Evolutionary conservation across 1,140 invertebrate genomes (phyloP).

Genomic region (Agrypnia vestita): DNA sequence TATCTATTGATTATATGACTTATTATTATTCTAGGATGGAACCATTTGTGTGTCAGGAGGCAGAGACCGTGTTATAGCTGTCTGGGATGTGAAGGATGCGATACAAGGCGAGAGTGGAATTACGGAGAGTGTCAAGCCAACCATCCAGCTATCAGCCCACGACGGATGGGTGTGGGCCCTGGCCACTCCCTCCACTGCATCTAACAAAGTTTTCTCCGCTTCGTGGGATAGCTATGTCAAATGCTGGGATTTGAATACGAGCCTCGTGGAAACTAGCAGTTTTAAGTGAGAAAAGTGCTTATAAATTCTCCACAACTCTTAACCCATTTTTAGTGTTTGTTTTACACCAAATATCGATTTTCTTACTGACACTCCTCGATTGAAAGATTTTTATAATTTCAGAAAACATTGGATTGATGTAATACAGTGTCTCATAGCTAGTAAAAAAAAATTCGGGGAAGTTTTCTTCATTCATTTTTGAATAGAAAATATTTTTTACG

Average conservation of each 20-base stretch:
- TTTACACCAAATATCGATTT: no score
- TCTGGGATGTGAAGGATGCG: slow-evolving; percentile 53
- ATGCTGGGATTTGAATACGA: slow-evolving; percentile 67
- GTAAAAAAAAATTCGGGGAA: no score
- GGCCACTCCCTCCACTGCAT: slow-evolving; percentile 63
- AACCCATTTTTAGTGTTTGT: no score
- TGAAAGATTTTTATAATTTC: no score
- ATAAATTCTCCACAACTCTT: neutral
- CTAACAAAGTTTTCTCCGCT: slow-evolving; percentile 66
- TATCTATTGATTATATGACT: neutral
- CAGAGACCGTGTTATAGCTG: slow-evolving; percentile 63
- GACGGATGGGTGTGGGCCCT: slow-evolving; percentile 71
- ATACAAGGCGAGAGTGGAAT: slow-evolving; percentile 1
- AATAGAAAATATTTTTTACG: no score
- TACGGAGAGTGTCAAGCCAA: neutral
- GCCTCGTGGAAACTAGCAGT: slow-evolving; percentile 60
- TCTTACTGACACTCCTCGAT: no score
- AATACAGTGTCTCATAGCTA: no score
- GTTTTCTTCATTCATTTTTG: no score
- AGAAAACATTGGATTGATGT: no score
- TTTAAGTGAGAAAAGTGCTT: slow-evolving; percentile 36
- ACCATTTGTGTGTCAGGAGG: slow-evolving; percentile 69
- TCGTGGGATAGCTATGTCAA: slow-evolving; percentile 72
- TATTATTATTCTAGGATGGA: slow-evolving; percentile 66
- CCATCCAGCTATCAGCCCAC: slow-evolving; percentile 64